Base-by-base conservation (phyloP, 1,140 invertebrate genomes). In the Matsumurasca onukii region DNA sequence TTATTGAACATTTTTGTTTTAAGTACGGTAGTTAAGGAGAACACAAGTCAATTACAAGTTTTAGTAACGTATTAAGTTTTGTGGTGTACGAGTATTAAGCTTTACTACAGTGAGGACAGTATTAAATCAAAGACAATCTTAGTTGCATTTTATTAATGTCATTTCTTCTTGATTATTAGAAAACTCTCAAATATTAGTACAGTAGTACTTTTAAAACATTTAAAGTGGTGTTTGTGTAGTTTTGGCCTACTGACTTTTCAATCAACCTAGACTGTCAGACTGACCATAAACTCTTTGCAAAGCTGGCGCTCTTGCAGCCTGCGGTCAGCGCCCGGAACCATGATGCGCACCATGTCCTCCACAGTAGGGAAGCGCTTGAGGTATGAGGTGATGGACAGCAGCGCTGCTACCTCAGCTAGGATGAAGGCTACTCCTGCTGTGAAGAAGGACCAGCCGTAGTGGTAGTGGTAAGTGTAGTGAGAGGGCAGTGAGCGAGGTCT, bases 361-460 rank as follows among this genome's bases (percentile, higher is more conserved):
- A 86, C 82, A 0, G 84, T 84, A 3, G 85, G 81, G 74, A 86
- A 88, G 59, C 86, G 79, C 39, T 85, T 82, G 74, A 88, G 81
- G 76, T 87, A 87, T 34, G 86, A 85, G 0, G 84, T 84, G 34
- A 89, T 84, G 51, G 84, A 85, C 5, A 68, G 80, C 22, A 87
- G 80, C 0, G 86, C 89, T 0, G 87, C 85, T 61, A 89, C 76
- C 78, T 90, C 87, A 9, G 87, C 84, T 72, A 87, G 80, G 69
- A 90, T 84, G 69, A 90, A 82, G 48, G 87, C 85, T 45, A 84
- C 79, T 29, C 86, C 85, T 3, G 88, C 87, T 15, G 86, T 82
- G 73, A 89, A 85, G 75, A 90, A 89, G 67, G 87, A 88, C 87
- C 87, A 89, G 52, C 88, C 89, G 76, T 90, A 91, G 25, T 82